These are phyloP conservation scores for Poeciliopsis infans DNA, from an alignment of 2,797 vertebrate species.

Conservation along the genomic window DNA sequence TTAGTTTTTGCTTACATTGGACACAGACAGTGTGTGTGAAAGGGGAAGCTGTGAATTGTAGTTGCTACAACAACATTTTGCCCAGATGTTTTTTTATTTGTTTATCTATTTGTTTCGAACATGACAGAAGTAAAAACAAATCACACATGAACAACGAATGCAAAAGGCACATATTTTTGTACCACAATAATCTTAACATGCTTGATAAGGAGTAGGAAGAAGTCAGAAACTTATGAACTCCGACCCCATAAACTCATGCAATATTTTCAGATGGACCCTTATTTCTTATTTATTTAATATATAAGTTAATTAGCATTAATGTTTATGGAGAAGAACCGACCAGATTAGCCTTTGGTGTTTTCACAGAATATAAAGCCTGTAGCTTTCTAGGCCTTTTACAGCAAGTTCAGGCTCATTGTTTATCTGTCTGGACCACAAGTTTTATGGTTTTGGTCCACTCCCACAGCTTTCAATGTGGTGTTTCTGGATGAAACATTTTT, in stretches of 20 bases:
- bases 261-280: neutral
- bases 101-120: no score
- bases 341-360: neutral
- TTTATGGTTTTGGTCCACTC: constrained; percentile 5
- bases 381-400: constrained; percentile 3
- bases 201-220: no score
- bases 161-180: no score
- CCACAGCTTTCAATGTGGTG: neutral
- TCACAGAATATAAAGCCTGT: neutral
- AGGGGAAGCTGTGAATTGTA: neutral
- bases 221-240: no score
- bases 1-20: neutral
- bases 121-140: no score
- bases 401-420: neutral
- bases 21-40: neutral
- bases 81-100: neutral
- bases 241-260: no score
- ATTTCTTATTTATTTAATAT: no score
- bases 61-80: neutral
- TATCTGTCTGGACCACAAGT: neutral
- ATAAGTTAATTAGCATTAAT: no score
- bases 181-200: no score
- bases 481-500: constrained; percentile 1
- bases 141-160: no score
- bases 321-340: no score